Base-by-base conservation (phyloP, 2,797 vertebrate species). In the Chrysocyon brachyurus region DNA sequence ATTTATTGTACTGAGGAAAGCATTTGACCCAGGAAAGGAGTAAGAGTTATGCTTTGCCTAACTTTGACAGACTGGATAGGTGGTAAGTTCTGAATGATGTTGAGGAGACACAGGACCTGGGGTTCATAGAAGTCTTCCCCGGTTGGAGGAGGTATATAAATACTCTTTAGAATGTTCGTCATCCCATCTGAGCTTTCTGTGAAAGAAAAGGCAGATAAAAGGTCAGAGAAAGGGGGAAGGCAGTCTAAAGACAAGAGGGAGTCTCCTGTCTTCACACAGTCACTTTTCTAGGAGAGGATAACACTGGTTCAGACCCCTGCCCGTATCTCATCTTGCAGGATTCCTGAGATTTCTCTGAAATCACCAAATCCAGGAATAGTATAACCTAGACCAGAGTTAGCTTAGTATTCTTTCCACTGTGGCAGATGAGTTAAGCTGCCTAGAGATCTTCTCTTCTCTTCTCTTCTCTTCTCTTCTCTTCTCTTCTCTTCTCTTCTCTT, bases 91-190 rank as follows among this genome's bases (percentile, higher is more conserved):
- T 85, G 33, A 33, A 16, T 73, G 31, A 40, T 52, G 40, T 7
- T 85, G 79, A 56, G 46, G 33, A 79, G 59, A 82, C n/a, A n/a
- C 2, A 70, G 49, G 54, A 59, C 49, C 22, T 92, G 24, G 36
- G 28, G 9, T 82, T 87, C 40, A 72, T 2, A 40, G 59, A 87
- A 28, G 26, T 83, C 77, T 87, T 68, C n/a, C 56, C 61, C 70
- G 12, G 28, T 40, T 68, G 86, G 54, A 33, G 17, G 14, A 86
- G 26, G n/a, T 81, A 1, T 61, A 40, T 46, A 83, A 84, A 36
- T 19, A 59, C 4, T 33, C 72, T 88, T 94, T 64, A 93, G 84
- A 94, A 31, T 63, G 56, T 21, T 89, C 66, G 49, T 97, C 19
- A 57, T n/a, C 54, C 64, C 2, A 2, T 70, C 66, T 94, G 70